Conservation (phyloP, 2,888 invertebrate species). For the Melanotus villosus region DNA sequence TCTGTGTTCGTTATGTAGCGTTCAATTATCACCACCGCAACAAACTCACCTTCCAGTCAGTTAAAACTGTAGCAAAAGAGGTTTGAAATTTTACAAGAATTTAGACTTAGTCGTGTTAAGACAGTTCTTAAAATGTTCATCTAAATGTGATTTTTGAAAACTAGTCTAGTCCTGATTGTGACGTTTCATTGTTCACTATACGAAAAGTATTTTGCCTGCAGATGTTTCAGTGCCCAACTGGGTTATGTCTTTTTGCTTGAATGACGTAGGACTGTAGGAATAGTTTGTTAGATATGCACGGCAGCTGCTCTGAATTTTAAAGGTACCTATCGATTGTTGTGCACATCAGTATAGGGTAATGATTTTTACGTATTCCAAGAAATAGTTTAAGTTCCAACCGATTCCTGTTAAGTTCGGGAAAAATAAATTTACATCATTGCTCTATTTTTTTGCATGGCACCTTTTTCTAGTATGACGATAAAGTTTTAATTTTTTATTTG, state of each 20-base stretch:
- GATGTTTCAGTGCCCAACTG: not conserved
- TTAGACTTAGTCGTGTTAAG: too few species aligned
- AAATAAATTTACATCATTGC: not conserved
- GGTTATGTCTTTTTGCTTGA: conserved; percentile 20
- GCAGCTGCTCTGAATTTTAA: conserved; percentile 22
- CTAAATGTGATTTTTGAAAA: too few species aligned
- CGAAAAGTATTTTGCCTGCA: too few species aligned
- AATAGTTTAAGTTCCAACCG: too few species aligned
- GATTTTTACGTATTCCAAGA: not conserved
- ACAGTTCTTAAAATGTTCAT: too few species aligned
- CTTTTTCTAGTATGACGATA: not conserved
- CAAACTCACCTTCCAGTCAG: too few species aligned
- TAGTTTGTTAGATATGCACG: conserved; percentile 5
- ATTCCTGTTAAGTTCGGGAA: not conserved
- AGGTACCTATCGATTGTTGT: conserved; percentile 21
- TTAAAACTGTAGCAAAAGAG: too few species aligned
- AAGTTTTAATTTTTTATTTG: not conserved
- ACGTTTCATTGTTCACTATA: too few species aligned
- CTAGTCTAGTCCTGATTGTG: too few species aligned
- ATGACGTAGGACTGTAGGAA: not conserved
- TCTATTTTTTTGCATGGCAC: conserved; percentile 38
- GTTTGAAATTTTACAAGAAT: too few species aligned
- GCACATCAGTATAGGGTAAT: conserved; percentile 23
- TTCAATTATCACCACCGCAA: too few species aligned
- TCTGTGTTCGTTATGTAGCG: not conserved